Conservation (phyloP, 92 coral and sea anemone genomes). For the Heliopora coerulea region DNA sequence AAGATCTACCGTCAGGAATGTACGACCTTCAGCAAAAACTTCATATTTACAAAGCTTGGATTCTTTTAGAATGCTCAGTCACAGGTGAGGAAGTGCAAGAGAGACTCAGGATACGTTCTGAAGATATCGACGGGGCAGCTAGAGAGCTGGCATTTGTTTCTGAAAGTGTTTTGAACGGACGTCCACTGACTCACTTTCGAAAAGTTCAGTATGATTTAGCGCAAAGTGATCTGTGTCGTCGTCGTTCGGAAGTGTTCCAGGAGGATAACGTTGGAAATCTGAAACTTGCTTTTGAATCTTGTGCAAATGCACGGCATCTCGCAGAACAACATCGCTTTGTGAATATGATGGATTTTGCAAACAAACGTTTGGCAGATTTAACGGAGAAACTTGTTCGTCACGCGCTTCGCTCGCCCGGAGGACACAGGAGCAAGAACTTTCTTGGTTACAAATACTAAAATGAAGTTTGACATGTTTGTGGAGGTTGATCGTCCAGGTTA, state of each 20-base stretch:
- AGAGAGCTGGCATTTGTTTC: neutral
- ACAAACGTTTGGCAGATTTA: neutral
- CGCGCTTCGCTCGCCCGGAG: neutral
- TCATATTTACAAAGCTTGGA: neutral
- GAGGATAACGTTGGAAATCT: neutral
- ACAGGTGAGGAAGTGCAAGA: neutral
- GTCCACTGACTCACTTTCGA: neutral
- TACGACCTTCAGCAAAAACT: neutral
- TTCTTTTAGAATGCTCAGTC: neutral
- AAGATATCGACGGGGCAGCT: neutral
- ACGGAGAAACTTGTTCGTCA: neutral
- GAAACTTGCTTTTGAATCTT: neutral
- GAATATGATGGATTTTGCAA: neutral
- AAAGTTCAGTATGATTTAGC: conserved; percentile 5
- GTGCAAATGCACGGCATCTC: neutral
- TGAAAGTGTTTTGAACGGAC: neutral
- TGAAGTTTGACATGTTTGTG: no score
- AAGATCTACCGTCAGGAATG: neutral
- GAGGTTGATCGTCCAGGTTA: no score
- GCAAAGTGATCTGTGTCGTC: neutral
- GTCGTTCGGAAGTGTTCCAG: neutral
- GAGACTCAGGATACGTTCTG: no score
- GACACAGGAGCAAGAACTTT: no score
- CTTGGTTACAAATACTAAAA: no score
- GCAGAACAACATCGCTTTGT: neutral